Evolutionary conservation across 2,113 vertebrate genomes (phyloP).

Genomic region (Trematocara marginatum): DNA sequence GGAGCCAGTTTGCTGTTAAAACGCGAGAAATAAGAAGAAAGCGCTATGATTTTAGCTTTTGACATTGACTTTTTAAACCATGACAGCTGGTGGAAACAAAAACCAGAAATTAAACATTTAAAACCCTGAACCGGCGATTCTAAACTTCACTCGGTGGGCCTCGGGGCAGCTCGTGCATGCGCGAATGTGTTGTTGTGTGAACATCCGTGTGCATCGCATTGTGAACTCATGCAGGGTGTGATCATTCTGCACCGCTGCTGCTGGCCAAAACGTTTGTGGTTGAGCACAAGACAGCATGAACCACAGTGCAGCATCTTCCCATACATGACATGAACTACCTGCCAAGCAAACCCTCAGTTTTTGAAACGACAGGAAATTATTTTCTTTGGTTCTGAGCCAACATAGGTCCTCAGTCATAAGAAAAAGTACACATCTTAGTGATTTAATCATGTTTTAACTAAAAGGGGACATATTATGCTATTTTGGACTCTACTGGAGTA

Average conservation of each 20-base stretch:
- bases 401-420: not conserved
- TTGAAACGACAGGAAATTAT: constrained; percentile 21
- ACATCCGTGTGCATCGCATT: not conserved
- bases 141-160: constrained; percentile 16
- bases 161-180: not conserved
- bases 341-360: not conserved
- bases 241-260: not conserved
- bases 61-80: not conserved
- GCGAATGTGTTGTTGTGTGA: not conserved
- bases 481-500: not conserved
- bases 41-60: not conserved
- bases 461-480: not conserved
- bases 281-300: not conserved
- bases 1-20: constrained; percentile 6
- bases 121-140: not conserved
- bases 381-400: constrained; percentile 12
- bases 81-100: not conserved
- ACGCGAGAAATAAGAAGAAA: not conserved
- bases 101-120: not conserved
- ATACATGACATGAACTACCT: not conserved
- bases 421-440: not conserved
- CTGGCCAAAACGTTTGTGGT: constrained; percentile 15
- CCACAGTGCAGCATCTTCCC: constrained; percentile 6
- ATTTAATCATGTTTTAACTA: not conserved
- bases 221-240: not conserved